Conservation (phyloP, 2,113 vertebrate genomes). For the Eurypyga helias region DNA sequence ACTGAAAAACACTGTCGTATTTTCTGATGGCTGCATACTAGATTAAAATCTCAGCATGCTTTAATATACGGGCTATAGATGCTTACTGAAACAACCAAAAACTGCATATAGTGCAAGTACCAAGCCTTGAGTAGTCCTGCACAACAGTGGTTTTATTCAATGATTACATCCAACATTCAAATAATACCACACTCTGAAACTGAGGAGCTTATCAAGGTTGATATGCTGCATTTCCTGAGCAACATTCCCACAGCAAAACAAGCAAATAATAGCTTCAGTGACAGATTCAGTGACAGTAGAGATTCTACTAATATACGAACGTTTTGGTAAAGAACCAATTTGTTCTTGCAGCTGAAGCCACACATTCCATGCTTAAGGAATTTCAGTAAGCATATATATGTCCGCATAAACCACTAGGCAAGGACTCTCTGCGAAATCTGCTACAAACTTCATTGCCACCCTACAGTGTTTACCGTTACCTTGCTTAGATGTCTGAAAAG, state of each 20-base stretch:
- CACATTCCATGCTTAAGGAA: background rate
- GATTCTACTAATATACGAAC: background rate
- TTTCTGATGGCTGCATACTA: background rate
- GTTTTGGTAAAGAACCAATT: background rate
- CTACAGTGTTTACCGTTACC: background rate
- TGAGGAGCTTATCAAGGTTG: background rate
- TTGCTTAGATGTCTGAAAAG: background rate
- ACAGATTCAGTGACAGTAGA: background rate
- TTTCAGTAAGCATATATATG: background rate
- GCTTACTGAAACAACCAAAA: background rate
- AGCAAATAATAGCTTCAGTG: background rate
- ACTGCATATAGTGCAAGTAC: background rate
- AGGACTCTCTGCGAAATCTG: background rate
- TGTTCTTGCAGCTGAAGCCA: background rate
- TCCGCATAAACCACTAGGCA: background rate
- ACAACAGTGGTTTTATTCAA: conserved; percentile 26
- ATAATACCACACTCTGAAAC: conserved; percentile 24
- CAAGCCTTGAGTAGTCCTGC: background rate
- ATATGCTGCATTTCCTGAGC: conserved; percentile 3
- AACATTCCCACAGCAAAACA: conserved; percentile 11
- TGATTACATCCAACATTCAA: background rate
- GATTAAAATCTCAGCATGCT: background rate
- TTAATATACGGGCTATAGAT: background rate
- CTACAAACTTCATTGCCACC: conserved; percentile 34
- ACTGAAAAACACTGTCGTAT: background rate